Base-by-base conservation (phyloP, 2,888 invertebrate species). In the Elegia similella region DNA sequence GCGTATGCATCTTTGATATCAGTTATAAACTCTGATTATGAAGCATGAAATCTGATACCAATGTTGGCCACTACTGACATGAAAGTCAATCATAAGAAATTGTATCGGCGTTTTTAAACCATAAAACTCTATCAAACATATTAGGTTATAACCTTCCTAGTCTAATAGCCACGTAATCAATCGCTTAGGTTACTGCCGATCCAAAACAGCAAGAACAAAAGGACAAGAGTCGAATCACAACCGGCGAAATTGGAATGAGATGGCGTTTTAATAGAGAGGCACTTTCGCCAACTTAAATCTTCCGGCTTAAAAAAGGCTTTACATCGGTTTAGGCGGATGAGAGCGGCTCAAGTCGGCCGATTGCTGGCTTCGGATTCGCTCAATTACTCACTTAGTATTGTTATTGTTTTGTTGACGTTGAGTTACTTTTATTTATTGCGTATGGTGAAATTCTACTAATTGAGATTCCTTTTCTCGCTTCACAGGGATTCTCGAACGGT, bases 211-310 rank as follows among this genome's bases (percentile, higher is more conserved):
- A 52, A 50, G 52, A 58, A 64, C 59, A 64, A 59, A 64, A 61
- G 59, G 57, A 58, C 56, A 55, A 64, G 62, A 59, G 63, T 60
- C 52, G 62, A 62, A 59, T 59, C 61, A 60, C 10, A 64, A 65
- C 61, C 67, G 71, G 62, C 63, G 62, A 66, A 70, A 70, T 72
- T 79, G 80, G 78, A 79, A 80, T 78, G 75, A 80, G 82, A 88
- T 87, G 80, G 82, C 78, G 80, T 88, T 88, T 88, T 89, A 88
- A 89, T 89, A 88, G 87, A 90, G 86, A 84, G 81, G 81, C 84
- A 88, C 86, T 90, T 89, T 88, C 86, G 80, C 87, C 85, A 90
- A 89, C 89, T 90, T 89, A 88, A 90, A 90, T 86, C 89, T 89
- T 87, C 83, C 73, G 87, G 89, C 89, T 89, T 89, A 88, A 89